phyloP scores from a whole-genome alignment of 2,888 invertebrate species.

The Protonemura montana region DNA sequence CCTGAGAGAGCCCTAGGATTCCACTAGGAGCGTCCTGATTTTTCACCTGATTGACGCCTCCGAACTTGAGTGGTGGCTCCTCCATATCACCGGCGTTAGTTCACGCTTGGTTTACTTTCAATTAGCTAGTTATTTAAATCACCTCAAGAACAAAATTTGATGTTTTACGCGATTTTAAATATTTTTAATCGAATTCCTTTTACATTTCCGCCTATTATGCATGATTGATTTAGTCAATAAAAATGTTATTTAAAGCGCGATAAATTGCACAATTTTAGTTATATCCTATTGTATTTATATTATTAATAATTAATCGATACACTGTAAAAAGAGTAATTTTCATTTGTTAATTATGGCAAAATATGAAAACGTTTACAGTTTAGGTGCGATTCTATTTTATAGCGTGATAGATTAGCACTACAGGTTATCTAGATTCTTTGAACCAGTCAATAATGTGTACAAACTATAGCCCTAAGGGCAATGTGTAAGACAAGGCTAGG shows the following conservation, averaged over 20 bases:
- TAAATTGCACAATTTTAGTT: background rate
- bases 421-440: background rate
- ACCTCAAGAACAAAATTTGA: background rate
- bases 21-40: slow-evolving; percentile 13
- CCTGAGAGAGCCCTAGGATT: background rate
- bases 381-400: background rate
- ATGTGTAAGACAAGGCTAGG: no score
- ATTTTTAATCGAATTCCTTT: background rate
- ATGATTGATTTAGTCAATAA: background rate
- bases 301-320: background rate
- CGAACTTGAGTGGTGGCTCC: background rate
- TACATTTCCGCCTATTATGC: background rate
- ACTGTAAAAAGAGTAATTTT: background rate
- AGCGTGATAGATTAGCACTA: background rate
- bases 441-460: background rate
- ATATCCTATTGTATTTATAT: background rate
- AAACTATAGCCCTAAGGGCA: no score
- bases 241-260: background rate
- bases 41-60: background rate
- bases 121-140: background rate
- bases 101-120: background rate
- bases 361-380: background rate
- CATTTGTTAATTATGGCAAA: background rate
- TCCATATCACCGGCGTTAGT: background rate
- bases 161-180: background rate